Conservation (phyloP, 2,797 vertebrate genomes). For the Mareca penelope region DNA sequence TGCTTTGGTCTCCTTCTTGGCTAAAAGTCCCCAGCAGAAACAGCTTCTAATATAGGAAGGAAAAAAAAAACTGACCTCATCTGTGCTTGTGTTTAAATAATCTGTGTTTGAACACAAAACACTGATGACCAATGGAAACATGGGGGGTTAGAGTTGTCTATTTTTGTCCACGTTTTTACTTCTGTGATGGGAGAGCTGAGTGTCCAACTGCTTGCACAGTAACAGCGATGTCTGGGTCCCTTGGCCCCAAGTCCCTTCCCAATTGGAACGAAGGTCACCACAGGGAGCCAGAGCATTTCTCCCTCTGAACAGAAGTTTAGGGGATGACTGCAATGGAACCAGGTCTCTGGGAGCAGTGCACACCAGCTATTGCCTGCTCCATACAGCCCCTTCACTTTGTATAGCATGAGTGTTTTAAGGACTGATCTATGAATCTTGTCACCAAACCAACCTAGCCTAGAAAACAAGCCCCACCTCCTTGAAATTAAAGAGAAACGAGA, state of each 20-base stretch:
- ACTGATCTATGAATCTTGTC: background rate
- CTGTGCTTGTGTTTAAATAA: background rate
- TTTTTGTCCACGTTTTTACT: background rate
- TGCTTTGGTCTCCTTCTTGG: background rate
- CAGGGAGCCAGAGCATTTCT: too few species aligned
- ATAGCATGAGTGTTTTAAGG: background rate
- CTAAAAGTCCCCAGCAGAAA: background rate
- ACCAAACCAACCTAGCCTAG: too few species aligned
- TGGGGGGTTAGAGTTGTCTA: too few species aligned
- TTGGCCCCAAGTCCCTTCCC: background rate
- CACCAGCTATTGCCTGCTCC: background rate
- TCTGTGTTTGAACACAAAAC: background rate
- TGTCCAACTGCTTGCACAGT: fast-evolving
- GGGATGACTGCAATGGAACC: fast-evolving
- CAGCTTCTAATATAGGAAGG: background rate
- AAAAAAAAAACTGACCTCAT: too few species aligned
- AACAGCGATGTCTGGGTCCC: background rate
- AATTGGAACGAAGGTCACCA: fast-evolving
- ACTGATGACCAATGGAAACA: too few species aligned
- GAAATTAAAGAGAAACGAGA: background rate
- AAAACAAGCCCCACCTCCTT: background rate
- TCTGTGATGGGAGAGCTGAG: background rate
- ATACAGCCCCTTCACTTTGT: fast-evolving
- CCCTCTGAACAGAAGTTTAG: background rate
- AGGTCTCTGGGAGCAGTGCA: background rate